Conservation (phyloP, 1,140 invertebrate genomes). For the Caenorhabditis remanei region DNA sequence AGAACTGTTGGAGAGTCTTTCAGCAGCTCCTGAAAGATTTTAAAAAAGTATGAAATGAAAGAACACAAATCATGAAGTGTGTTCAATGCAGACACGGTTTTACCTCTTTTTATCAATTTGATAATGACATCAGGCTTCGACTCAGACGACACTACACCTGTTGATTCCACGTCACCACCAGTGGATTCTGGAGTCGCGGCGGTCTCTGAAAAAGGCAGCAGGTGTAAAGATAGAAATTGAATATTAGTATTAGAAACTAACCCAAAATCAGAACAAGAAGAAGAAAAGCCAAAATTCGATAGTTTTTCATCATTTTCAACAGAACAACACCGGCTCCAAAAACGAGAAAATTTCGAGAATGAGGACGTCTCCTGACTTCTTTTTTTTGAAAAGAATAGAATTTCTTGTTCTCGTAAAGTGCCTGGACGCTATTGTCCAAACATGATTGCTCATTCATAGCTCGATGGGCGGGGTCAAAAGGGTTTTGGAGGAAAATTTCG, state of each 20-base stretch:
- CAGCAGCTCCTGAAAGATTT: not conserved
- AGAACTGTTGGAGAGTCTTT: conserved; percentile 5
- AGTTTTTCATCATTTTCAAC: not conserved
- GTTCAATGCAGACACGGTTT: not conserved
- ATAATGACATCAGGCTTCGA: conserved; percentile 46
- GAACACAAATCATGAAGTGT: not conserved
- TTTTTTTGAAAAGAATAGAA: conserved; percentile 31
- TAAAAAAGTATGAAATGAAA: not conserved
- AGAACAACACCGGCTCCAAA: not conserved
- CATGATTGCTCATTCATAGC: conserved; percentile 34
- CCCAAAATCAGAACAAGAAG: conserved; percentile 16
- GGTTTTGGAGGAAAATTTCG: not conserved
- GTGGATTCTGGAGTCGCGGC: not conserved
- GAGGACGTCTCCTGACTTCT: not conserved
- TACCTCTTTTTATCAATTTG: conserved; percentile 50
- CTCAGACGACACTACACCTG: not conserved
- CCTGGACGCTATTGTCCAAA: conserved; percentile 15
- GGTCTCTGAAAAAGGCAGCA: not conserved
- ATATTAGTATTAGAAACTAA: not conserved
- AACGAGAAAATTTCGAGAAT: not conserved
- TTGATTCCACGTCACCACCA: conserved; percentile 2
- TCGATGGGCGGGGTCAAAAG: not conserved
- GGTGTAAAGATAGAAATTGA: not conserved
- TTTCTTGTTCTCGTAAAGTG: not conserved
- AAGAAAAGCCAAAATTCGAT: conserved; percentile 4